Evolutionary conservation across 2,888 invertebrate species (phyloP).

Genomic region (Lasioglossum vierecki): DNA sequence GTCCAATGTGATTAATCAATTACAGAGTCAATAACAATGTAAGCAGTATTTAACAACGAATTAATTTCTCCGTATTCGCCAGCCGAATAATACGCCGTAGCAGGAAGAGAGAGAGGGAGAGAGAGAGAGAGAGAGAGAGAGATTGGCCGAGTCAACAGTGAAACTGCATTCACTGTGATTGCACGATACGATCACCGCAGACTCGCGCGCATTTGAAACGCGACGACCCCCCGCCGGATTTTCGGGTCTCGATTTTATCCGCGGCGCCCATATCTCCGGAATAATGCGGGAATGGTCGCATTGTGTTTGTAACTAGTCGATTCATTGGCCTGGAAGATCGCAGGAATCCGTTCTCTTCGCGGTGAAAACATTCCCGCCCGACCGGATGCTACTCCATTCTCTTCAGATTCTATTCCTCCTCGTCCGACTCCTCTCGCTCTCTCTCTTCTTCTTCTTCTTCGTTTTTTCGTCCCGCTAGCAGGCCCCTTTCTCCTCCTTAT

Average conservation of each 20-base stretch:
- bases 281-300: constrained; percentile 20
- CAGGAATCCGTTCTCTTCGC: constrained; percentile 15
- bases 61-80: constrained; percentile 36
- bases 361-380: constrained; percentile 25
- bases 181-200: constrained; percentile 45
- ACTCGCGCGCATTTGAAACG: constrained; percentile 9
- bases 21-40: constrained; percentile 52
- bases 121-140: background rate
- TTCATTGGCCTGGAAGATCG: constrained; percentile 15
- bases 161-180: constrained; percentile 49
- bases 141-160: constrained; percentile 42
- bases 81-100: constrained; percentile 36
- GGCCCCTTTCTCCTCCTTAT: constrained; percentile 45
- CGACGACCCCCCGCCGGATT: constrained; percentile 17
- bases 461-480: background rate
- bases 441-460: background rate
- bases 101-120: background rate
- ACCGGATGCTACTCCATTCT: constrained; percentile 16
- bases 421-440: background rate
- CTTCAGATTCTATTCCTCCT: background rate
- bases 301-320: constrained; percentile 20
- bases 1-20: constrained; percentile 45
- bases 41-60: constrained; percentile 57
- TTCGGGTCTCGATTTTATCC: constrained; percentile 42
- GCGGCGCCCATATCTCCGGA: constrained; percentile 12